A percentile compares a stretch with the other conserved stretches of the same genome.
These are phyloP conservation scores for Hemicrepidius hirtus DNA, from an alignment of 2,888 invertebrate species.

Conservation along the genomic window DNA sequence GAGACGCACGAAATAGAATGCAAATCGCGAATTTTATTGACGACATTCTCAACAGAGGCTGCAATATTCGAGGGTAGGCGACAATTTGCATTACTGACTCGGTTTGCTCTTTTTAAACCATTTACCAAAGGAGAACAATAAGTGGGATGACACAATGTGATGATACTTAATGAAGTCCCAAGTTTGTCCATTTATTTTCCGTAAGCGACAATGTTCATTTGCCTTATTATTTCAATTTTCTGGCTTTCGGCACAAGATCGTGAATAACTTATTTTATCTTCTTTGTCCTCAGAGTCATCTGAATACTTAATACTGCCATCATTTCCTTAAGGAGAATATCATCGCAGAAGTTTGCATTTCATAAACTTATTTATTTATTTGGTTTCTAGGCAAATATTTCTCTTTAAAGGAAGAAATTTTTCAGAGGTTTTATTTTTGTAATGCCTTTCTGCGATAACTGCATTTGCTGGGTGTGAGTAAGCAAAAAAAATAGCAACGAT, in stretches of 20 bases:
- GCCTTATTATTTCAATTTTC: slow-evolving; percentile 27
- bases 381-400: no score
- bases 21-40: slow-evolving; percentile 21
- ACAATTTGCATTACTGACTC: slow-evolving; percentile 12
- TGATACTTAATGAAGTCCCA: slow-evolving; percentile 19
- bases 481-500: not conserved
- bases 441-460: no score
- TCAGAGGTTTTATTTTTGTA: no score
- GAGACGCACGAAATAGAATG: slow-evolving; percentile 19
- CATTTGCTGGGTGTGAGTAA: no score
- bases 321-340: no score
- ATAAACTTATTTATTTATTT: no score
- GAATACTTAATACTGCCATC: not conserved
- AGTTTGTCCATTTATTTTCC: slow-evolving; percentile 28
- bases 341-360: not conserved
- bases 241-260: slow-evolving; percentile 13
- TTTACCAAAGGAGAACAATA: not conserved
- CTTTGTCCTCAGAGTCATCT: not conserved
- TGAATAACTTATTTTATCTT: slow-evolving; percentile 6
- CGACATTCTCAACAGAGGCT: slow-evolving; percentile 5
- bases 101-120: slow-evolving; percentile 14
- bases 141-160: not conserved
- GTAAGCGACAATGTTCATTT: slow-evolving; percentile 14
- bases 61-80: slow-evolving; percentile 5
- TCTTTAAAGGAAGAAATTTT: no score